Percentiles rank a stretch among this genome's conserved stretches.
These are phyloP conservation scores for Notechis scutatus DNA, from an alignment of 2,113 vertebrate species.

Conservation along the genomic window DNA sequence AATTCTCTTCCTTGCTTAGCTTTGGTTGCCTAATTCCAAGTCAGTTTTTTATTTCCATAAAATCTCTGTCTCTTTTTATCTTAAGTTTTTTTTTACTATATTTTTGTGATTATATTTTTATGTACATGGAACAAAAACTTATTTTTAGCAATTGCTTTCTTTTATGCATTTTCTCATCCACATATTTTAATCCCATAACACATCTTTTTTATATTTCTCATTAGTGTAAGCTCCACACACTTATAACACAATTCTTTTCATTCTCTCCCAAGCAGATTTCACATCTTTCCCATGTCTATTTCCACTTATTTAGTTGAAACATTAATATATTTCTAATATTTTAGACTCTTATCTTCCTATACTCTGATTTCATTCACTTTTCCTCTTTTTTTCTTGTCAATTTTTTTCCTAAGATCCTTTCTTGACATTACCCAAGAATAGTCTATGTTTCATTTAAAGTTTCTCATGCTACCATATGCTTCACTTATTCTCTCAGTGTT, in stretches of 20 bases:
- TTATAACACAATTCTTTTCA: background rate
- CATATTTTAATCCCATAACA: background rate
- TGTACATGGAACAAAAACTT: background rate
- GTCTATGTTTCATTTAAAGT: background rate
- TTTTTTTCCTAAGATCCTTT: background rate
- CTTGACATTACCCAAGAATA: background rate
- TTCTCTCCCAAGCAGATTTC: background rate
- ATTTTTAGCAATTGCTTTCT: background rate
- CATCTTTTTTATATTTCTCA: background rate
- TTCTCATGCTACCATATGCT: background rate
- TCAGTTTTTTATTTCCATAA: background rate
- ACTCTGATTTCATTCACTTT: background rate
- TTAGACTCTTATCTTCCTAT: background rate
- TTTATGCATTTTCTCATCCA: background rate
- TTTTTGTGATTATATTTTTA: background rate
- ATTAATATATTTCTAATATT: background rate
- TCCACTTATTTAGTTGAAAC: background rate
- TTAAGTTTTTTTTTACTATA: background rate
- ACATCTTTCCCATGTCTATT: background rate
- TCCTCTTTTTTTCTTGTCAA: background rate
- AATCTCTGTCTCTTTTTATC: background rate
- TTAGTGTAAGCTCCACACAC: background rate
- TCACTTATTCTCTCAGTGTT: background rate
- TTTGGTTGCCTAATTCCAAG: background rate
- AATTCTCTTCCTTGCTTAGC: background rate